Conservation (phyloP, 2,888 invertebrate species). For the Isotomurus palustris region DNA sequence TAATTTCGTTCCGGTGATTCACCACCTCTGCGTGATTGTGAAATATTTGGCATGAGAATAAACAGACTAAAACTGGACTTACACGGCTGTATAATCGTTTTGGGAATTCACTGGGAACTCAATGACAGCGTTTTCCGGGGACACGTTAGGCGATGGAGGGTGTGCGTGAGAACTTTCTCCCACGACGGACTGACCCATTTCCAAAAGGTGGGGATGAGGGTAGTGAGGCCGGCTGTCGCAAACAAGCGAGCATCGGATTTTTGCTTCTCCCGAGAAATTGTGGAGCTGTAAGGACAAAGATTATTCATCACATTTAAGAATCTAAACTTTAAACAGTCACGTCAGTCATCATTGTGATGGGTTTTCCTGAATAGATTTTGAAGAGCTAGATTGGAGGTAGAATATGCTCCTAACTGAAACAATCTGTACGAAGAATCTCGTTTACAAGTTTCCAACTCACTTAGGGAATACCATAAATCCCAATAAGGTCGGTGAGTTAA, state of each 20-base stretch:
- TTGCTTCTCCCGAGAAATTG: slow-evolving; percentile 34
- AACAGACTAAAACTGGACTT: too few relatives aligned
- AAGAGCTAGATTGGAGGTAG: too few relatives aligned
- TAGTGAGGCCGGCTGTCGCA: slow-evolving; percentile 37
- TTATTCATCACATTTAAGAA: not conserved
- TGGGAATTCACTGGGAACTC: slow-evolving; percentile 57
- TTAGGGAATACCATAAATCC: too few relatives aligned
- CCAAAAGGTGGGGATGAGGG: slow-evolving; percentile 41
- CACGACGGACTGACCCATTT: slow-evolving; percentile 30
- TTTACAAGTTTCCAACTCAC: too few relatives aligned
- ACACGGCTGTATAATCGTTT: slow-evolving; percentile 63
- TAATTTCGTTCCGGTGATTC: too few relatives aligned
- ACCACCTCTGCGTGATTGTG: not conserved
- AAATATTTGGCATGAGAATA: not conserved
- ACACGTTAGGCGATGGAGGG: slow-evolving; percentile 30
- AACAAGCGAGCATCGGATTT: slow-evolving; percentile 38
- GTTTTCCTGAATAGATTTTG: too few relatives aligned
- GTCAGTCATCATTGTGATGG: too few relatives aligned
- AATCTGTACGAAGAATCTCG: too few relatives aligned
- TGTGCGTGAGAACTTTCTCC: slow-evolving; percentile 1
- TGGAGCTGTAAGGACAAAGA: slow-evolving; percentile 28
- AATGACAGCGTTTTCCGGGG: slow-evolving; percentile 66
- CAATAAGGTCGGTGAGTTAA: too few relatives aligned
- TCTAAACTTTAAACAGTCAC: too few relatives aligned
- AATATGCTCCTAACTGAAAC: too few relatives aligned